These are phyloP conservation scores for Leptopilina myrica DNA, from an alignment of 2,888 invertebrate species.

Conservation along the genomic window DNA sequence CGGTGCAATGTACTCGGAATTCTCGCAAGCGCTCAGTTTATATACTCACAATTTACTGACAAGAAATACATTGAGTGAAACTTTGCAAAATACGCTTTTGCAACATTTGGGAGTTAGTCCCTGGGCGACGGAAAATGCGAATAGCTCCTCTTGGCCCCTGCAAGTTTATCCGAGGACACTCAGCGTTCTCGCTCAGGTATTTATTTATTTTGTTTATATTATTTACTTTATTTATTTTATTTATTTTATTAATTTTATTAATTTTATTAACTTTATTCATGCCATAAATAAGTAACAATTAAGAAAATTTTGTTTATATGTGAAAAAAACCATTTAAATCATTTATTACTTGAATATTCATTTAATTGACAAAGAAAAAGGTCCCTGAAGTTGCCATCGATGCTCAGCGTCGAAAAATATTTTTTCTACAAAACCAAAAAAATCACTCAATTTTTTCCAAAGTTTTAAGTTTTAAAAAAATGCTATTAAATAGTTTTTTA, in stretches of 20 bases:
- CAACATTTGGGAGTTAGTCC: constrained; percentile 87
- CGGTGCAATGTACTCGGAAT: constrained; percentile 85
- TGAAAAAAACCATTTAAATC: background rate
- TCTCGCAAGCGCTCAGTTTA: constrained; percentile 87
- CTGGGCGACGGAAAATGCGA: constrained; percentile 81
- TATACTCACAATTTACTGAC: constrained; percentile 88
- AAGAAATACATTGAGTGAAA: constrained; percentile 82
- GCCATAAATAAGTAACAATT: too few species aligned
- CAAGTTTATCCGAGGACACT: constrained; percentile 87
- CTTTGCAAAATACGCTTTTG: constrained; percentile 84
- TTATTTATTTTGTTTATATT: background rate
- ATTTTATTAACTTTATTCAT: too few species aligned
- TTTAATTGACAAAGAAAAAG: too few species aligned
- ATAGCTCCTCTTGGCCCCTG: constrained; percentile 83
- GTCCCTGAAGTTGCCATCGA: too few species aligned
- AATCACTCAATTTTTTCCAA: too few species aligned
- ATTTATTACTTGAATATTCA: background rate
- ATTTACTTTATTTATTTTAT: too few species aligned
- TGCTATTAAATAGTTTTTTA: too few species aligned
- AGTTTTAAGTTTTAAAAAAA: too few species aligned
- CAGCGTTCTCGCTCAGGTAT: constrained; percentile 88
- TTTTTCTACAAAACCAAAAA: too few species aligned
- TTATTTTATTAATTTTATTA: too few species aligned
- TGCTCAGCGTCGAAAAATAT: too few species aligned
- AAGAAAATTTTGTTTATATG: too few species aligned